A percentile compares a stretch with the other conserved stretches of the same genome.
phyloP scores from a whole-genome alignment of 92 coral and sea anemone species.

The Palythoa caribaeorum region DNA sequence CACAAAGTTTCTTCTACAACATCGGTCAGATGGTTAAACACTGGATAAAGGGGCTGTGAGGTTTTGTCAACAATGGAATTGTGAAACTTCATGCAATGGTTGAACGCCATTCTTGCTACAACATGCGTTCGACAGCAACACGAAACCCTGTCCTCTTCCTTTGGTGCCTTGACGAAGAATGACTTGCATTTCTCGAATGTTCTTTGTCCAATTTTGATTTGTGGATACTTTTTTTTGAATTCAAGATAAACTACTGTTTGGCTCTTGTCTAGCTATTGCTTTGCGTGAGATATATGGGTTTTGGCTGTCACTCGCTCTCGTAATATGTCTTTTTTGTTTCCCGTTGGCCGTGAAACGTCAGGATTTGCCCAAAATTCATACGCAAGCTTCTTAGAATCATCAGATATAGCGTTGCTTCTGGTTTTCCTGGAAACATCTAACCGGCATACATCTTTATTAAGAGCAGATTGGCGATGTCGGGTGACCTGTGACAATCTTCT shows the following conservation, averaged over 20 bases:
- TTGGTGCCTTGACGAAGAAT: slow-evolving; percentile 27
- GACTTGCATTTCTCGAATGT: slow-evolving; percentile 46
- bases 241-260: slow-evolving; percentile 51
- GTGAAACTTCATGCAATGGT: slow-evolving; percentile 26
- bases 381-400: not conserved
- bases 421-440: not conserved
- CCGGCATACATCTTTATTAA: not conserved
- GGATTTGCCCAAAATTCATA: not conserved
- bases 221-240: slow-evolving; percentile 39
- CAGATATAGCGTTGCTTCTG: not conserved
- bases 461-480: not conserved
- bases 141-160: slow-evolving; percentile 37
- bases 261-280: slow-evolving; percentile 52
- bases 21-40: slow-evolving; percentile 31
- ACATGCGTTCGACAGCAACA: slow-evolving; percentile 50
- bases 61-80: slow-evolving; percentile 1
- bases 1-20: slow-evolving; percentile 41
- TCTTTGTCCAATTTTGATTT: slow-evolving; percentile 43
- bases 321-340: slow-evolving; percentile 22
- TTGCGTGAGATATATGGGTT: slow-evolving; percentile 33
- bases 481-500: slow-evolving; percentile 23
- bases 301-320: slow-evolving; percentile 55
- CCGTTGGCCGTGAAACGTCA: not conserved
- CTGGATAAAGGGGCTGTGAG: not conserved
- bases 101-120: slow-evolving; percentile 19